phyloP scores from a whole-genome alignment of 1,140 invertebrate genomes.

The Bilobella aurantiaca region DNA sequence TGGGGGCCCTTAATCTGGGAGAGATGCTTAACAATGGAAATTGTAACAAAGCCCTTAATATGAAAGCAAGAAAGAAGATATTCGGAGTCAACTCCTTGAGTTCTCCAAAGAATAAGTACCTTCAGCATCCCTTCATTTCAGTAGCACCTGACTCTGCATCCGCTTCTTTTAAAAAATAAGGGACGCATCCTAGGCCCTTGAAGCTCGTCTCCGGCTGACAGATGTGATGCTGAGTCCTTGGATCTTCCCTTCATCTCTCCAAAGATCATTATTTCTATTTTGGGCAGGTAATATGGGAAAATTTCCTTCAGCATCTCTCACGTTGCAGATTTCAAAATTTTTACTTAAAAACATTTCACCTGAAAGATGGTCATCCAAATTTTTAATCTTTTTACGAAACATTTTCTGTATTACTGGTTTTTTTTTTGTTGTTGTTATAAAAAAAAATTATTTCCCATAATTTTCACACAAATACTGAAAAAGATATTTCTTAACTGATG shows the following conservation, averaged over 20 bases:
- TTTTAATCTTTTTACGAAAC: no score
- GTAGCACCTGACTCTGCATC: constrained; percentile 2
- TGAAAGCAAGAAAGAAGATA: background rate
- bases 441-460: no score
- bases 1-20: background rate
- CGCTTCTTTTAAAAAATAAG: background rate
- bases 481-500: no score
- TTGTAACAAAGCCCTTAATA: no score
- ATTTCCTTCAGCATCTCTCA: background rate
- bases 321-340: no score
- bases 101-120: background rate
- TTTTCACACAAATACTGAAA: no score
- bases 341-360: no score
- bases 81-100: background rate
- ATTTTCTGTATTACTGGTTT: no score
- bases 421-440: no score
- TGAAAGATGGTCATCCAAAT: no score
- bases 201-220: background rate
- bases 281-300: background rate
- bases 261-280: background rate
- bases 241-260: background rate
- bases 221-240: background rate
- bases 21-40: background rate
- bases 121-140: background rate
- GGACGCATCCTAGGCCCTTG: background rate